Evolutionary conservation across 2,888 invertebrate genomes (phyloP).

Genomic region (Eupithecia abbreviata): DNA sequence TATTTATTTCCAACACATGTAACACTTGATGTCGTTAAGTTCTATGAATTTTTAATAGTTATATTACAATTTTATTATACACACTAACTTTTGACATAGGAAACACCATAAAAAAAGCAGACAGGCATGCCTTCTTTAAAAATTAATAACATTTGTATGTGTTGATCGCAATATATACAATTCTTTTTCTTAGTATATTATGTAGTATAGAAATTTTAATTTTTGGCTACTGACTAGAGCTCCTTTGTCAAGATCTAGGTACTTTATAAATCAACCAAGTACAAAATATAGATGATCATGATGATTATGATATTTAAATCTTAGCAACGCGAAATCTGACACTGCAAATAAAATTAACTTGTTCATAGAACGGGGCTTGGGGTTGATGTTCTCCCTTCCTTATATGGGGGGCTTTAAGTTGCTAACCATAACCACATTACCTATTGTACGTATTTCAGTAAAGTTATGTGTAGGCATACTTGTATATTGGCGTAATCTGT

Average conservation of each 20-base stretch:
- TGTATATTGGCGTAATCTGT: conserved; percentile 1
- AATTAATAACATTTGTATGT: too few relatives aligned
- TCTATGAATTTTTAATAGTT: too few relatives aligned
- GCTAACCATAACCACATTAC: conserved; percentile 8
- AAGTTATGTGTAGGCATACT: neutral
- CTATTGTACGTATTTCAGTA: neutral
- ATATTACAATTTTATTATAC: too few relatives aligned
- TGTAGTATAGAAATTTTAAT: too few relatives aligned
- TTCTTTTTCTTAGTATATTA: neutral
- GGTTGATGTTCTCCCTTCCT: conserved; percentile 6
- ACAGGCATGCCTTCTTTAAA: too few relatives aligned
- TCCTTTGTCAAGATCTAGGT: neutral
- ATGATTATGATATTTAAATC: neutral
- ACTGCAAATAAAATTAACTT: conserved; percentile 10
- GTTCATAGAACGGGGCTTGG: neutral
- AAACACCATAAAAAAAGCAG: too few relatives aligned
- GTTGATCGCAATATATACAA: neutral
- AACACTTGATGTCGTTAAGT: too few relatives aligned
- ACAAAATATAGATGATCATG: neutral
- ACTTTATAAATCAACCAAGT: neutral
- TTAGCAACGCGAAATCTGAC: neutral
- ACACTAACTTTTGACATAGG: too few relatives aligned
- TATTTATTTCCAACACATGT: too few relatives aligned
- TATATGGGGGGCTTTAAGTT: conserved; percentile 11
- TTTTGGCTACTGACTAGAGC: neutral